Base-by-base conservation (phyloP, 2,888 invertebrate genomes). In the Tenthredo mesomela region DNA sequence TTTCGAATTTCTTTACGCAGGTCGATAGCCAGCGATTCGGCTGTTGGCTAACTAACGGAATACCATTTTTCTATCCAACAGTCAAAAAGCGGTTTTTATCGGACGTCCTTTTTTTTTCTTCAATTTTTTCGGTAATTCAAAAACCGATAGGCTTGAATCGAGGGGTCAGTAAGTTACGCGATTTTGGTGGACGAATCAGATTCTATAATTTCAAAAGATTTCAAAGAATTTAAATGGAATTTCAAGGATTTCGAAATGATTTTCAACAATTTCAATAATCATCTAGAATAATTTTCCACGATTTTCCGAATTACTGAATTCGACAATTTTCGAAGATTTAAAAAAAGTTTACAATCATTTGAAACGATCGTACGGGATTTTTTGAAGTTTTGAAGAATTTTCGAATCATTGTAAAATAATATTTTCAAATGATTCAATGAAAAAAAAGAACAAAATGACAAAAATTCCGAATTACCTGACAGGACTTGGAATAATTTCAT, bases 1-100 rank as follows among this genome's bases (percentile, higher is more conserved):
- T 73, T 73, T 43, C 43, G 73, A 40, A 43, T 73, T 73, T 47
- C 12, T 73, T 43, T 73, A 10, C 37, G 21, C 40, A 10, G 67
- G 67, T 73, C 43, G 73, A 73, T 73, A 40, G 73, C 43, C 73
- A 21, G 43, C 25, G 61, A 73, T 73, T 73, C 40, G 67, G 29
- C 18, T 33, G 4, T 10, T 61, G 61, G 21, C 2, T 67, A 33
- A 6, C 67, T 1, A 67, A 67, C 29, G 18, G 1, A 18, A 67
- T 67, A 67, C 18, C 3, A 12, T 67, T 67, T 67, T 25, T 10
- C 0, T 61, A 25, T 61, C 61, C 0, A 61, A 9, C 61, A 61
- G 25, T 12, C 61, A 61, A 12, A 25, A 21, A 54, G 10, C 18
- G n/a, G 7, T n/a, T 54, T 18, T 61, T 25, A 7, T 9, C 61